Base-by-base conservation (phyloP, 1,140 invertebrate genomes). In the Drosophila pseudoananassae region DNA sequence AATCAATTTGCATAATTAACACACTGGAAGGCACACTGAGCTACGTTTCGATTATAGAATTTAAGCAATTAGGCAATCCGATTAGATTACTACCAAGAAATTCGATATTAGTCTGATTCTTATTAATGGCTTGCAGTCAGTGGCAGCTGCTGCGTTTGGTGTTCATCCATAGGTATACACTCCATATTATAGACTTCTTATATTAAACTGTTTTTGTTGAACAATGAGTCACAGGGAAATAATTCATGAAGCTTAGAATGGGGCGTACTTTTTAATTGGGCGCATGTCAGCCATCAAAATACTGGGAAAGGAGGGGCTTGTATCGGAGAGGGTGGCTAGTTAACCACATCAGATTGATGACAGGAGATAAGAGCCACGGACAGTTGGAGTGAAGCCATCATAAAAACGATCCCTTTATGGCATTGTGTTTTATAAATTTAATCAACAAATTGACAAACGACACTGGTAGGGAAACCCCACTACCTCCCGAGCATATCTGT, bases 1-100 rank as follows among this genome's bases (percentile, higher is more conserved):
- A 58, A 38, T 63, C 45, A 36, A 79, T 88, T 88, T 89, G 72
- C 83, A 88, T 88, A 88, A 88, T 83, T 83, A 70, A 79, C 57
- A 51, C 60, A 75, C 33, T 68, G 47, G 57, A 83, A 70, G 55
- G 20, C 20, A 20, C 20, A 20, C 1, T 47, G 51, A 55, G 57
- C 38, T 38, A 10, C 23, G 10, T 46, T 68, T 54, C 43, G 57
- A 74, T 78, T 60, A 51, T 45, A 78, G 82, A 78, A 78, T 77
- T 66, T 51, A 50, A 31, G 50, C 20, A 82, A 82, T 81, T 82
- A 72, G 46, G 58, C 63, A 72, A 70, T 70, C 64, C 25, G 66
- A 49, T 69, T 56, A 56, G 66, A 69, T 56, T 38, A 10, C 20
- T 40, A 1, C 25, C 0, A 7, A 54, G 29, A 36, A 54, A 38